Base-by-base conservation (phyloP, 2,888 invertebrate species). In the Leptothorax acervorum region DNA sequence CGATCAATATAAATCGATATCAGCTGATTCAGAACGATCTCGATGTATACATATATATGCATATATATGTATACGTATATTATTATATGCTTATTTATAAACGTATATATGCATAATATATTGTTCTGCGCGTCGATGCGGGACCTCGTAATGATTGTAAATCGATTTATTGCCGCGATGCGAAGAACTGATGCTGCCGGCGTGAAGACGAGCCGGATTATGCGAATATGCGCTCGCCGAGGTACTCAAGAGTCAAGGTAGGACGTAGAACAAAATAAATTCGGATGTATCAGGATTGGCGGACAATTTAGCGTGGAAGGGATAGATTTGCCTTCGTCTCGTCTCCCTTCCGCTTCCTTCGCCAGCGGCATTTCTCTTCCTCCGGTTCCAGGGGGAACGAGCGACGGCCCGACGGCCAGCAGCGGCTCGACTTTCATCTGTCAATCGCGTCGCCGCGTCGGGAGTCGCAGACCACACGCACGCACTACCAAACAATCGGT, bases 361-460 rank as follows among this genome's bases (percentile, higher is more conserved):
- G 28, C 18, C 4, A 3, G 15, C 12, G 60, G 35, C 45, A 62
- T 62, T n/a, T 31, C n/a, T 18, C 12, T 42, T 60, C 6, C 45
- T n/a, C 18, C 18, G 0, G 15, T 5, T 8, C 28, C 8, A 39
- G 35, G 31, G 35, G 57, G 8, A 18, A n/a, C 8, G 23, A 23
- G 18, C 35, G 35, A 35, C 35, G n/a, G 53, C 18, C 23, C 23
- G 31, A 39, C 18, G n/a, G 28, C 18, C 28, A 4, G 11, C 45
- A 18, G n/a, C 60, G 60, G 60, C 31, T n/a, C 45, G 74, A 28
- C n/a, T 62, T 60, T 74, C 74, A n/a, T 74, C 60, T 74, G 74
- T 74, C n/a, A 18, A 42, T 74, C 45, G 4, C 18, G 51, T 12
- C 63, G 42, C 66, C 23, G 42, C 15, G 45, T 3, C 28, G 11